Base-by-base conservation (phyloP, 2,888 invertebrate genomes). In the Nymphalis polychloros region DNA sequence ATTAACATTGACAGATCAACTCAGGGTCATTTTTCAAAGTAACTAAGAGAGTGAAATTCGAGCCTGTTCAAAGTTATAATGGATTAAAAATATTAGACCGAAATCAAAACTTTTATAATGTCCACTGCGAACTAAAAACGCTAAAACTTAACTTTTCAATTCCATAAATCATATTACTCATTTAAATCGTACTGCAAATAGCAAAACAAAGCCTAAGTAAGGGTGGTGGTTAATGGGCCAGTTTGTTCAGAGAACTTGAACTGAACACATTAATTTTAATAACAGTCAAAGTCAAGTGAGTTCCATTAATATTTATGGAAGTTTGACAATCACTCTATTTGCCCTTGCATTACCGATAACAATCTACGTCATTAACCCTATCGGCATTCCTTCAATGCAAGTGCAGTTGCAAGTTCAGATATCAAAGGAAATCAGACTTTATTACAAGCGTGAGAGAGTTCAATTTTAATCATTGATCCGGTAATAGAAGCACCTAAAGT, bases 231-330 rank as follows among this genome's bases (percentile, higher is more conserved):
- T 41, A 49, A 57, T 57, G 66, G 61, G 60, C 66, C 55, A 80
- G 78, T 79, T 72, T 73, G 76, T 79, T 77, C 74, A 77, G 67
- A 78, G 78, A 84, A 72, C 50, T 63, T 63, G 46, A 89, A 88
- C 85, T 86, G 87, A 80, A 82, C 80, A 79, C 88, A 90, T 90
- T 87, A 86, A 89, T 91, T 88, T 87, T 82, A 89, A 89, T 89
- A 84, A 78, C 78, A 80, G 77, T 82, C 81, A 85, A 82, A 83
- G 81, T 80, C 83, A 82, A 86, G 81, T 82, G 80, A 75, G 73
- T 72, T 79, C 80, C 81, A 86, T 89, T 87, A 86, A 88, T 88
- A 88, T 88, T 87, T 85, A 89, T 89, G 80, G 84, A 82, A 76
- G 57, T 72, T 72, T 77, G 76, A 79, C 83, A 82, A 73, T 70